Evolutionary conservation across 92 coral and sea anemone genomes (phyloP), one percentile per base, ranked within the genome.

Genomic region (Paramuricea clavata): DNA sequence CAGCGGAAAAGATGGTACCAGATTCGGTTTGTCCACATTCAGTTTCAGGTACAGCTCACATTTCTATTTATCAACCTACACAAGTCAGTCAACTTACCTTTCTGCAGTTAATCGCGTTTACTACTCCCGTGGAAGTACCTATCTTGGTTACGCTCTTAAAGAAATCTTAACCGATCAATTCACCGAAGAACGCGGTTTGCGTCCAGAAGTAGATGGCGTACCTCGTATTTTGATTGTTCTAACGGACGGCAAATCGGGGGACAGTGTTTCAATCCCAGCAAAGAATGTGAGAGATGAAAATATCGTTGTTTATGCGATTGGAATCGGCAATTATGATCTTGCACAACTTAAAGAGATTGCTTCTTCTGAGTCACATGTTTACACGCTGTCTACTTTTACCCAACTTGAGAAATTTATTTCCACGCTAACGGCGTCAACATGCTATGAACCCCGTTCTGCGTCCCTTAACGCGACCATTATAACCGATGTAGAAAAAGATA

Each of bases 1-100:
- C 8, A 47, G 81, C 8, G 81, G 81, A 16, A 30, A 83, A 33
- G 69, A 83, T 34, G 70, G 70, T 31, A 83, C 87, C 21, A 47
- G 87, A 61, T 83, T 83, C 64, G 87, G 81, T 72, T 65, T 83
- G 41, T 83, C 87, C 26, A 83, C 87, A 22, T 83, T 83, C 52
- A 32, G 39, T 43, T 22, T 33, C 56, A 15, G 47, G 59, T 81
- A 81, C 26, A 34, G 1, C 0, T 25, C 76, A 15, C 76, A 34
- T 34, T 70, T 70, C 49, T 70, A 70, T 70, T 61, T 81, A 71
- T 81, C 70, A 36, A 28, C n/a, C 26, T 83, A 72, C 79, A 70
- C 69, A 72, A 56, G 19, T 26, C 87, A 83, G 35, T 61, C 79
- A 16, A 4, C 31, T 17, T 83, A 83, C 79, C 50, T 54, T 33